These are phyloP conservation scores for Ligdia adustata DNA, from an alignment of 2,888 invertebrate genomes.

Conservation along the genomic window DNA sequence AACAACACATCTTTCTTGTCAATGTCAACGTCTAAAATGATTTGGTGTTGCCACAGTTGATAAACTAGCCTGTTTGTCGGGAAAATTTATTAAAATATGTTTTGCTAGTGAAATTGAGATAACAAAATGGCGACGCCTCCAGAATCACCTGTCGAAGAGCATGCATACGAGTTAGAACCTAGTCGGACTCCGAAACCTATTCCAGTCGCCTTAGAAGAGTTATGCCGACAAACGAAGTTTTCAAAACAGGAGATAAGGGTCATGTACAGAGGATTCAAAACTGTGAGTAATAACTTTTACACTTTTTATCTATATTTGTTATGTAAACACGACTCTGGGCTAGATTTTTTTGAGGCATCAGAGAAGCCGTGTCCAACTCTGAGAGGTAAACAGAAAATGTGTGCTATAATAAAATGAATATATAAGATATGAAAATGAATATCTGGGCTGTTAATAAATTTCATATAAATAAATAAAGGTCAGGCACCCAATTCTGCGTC, in stretches of 20 bases:
- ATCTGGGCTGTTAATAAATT: too few species aligned
- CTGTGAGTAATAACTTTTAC: conserved; percentile 84
- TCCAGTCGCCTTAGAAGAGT: conserved; percentile 94
- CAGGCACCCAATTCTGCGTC: too few species aligned
- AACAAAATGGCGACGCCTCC: conserved; percentile 91
- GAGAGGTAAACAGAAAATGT: too few species aligned
- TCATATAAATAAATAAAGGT: too few species aligned
- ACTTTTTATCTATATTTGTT: too few species aligned
- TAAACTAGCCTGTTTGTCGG: conserved; percentile 19
- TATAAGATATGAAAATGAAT: too few species aligned
- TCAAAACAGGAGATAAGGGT: conserved; percentile 97
- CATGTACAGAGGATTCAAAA: conserved; percentile 99
- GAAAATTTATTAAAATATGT: conserved; percentile 19
- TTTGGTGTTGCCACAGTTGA: conserved; percentile 24
- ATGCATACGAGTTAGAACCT: conserved; percentile 93
- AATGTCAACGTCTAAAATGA: conserved; percentile 33
- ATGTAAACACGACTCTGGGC: too few species aligned
- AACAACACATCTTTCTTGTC: conserved; percentile 15
- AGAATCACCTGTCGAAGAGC: conserved; percentile 93
- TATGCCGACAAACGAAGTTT: conserved; percentile 97
- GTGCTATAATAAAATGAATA: too few species aligned
- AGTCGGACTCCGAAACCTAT: conserved; percentile 91
- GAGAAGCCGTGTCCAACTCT: too few species aligned
- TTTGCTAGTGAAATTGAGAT: conserved; percentile 16
- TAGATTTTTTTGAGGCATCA: too few species aligned